Base-by-base conservation (phyloP, 2,113 vertebrate species). In the Ahaetulla prasina region DNA sequence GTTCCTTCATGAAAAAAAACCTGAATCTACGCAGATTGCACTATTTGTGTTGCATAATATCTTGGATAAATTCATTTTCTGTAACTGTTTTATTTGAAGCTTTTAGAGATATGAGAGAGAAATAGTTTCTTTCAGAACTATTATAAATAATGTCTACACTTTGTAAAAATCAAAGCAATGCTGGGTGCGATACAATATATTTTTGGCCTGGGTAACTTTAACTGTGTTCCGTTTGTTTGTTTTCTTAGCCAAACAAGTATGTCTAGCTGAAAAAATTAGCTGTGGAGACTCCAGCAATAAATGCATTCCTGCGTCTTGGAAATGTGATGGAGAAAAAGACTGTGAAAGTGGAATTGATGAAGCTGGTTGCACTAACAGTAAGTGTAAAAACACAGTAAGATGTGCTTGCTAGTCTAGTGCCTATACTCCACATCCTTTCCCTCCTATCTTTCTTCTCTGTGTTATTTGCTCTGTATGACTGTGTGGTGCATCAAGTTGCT, bases 291-390 rank as follows among this genome's bases (percentile, higher is more conserved):
- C 96, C 45, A 97, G 97, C 96, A 98, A 98, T 97, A 99, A 99
- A 95, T 99, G 99, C 85, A 98, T 99, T 94, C 99, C 99, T 0
- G 97, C 98, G 30, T 98, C 99, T 2, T 99, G 99, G 99, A 98
- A 98, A 95, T 99, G 99, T 35, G 99, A 99, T 25, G 99, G 99
- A 1, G 98, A 99, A 97, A 97, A 97, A 95, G 99, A 99, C 91
- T 99, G 99, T 89, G 99, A 99, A 96, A 99, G 98, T 0, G 99
- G 99, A 27, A 97, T 98, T 0, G 99, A 99, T 0, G 99, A 99
- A 95, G 98, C 98, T 54, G 98, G 98, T 94, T 99, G 99, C 63
- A 97, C 98, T n/a, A 98, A 98, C 95, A 98, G 99, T 99, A 94
- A 97, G 98, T 97, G 84, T 10, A 4, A 93, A 74, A 60, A 93